Evolutionary conservation across 2,797 vertebrate species (phyloP).

Genomic region (Enteromius anoplus): DNA sequence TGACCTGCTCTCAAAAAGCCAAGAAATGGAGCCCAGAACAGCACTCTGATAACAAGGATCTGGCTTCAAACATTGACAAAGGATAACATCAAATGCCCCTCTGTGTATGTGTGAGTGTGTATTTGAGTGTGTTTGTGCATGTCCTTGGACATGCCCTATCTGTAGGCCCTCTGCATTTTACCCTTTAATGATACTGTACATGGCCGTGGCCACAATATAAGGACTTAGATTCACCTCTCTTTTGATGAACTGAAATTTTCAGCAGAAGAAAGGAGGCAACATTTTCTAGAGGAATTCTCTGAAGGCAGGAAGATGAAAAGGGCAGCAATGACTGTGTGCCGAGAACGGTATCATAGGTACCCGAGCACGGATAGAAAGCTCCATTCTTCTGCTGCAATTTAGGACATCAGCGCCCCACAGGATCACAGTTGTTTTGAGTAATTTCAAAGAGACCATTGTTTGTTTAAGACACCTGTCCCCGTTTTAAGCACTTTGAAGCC

Average conservation of each 20-base stretch:
- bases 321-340: constrained; percentile 80
- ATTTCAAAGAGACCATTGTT: constrained; percentile 61
- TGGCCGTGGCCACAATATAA: constrained; percentile 75
- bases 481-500: constrained; percentile 47
- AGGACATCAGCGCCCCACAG: constrained; percentile 81
- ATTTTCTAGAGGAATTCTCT: constrained; percentile 84
- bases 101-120: constrained; percentile 64
- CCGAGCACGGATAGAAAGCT: constrained; percentile 80
- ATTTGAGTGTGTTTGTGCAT: constrained; percentile 50
- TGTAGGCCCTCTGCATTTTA: constrained; percentile 61
- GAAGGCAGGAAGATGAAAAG: constrained; percentile 95
- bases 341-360: constrained; percentile 83
- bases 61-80: constrained; percentile 86
- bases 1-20: constrained; percentile 83
- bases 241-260: constrained; percentile 97
- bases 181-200: constrained; percentile 75
- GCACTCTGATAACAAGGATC: constrained; percentile 89
- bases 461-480: constrained; percentile 56
- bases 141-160: constrained; percentile 48
- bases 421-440: constrained; percentile 80
- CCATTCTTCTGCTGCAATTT: constrained; percentile 85
- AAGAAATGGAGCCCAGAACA: constrained; percentile 87
- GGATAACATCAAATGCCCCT: constrained; percentile 89
- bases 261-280: constrained; percentile 83
- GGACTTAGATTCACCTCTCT: constrained; percentile 91